These are phyloP conservation scores for Polypterus bichir DNA, from an alignment of 2,113 vertebrate genomes.

Conservation along the genomic window DNA sequence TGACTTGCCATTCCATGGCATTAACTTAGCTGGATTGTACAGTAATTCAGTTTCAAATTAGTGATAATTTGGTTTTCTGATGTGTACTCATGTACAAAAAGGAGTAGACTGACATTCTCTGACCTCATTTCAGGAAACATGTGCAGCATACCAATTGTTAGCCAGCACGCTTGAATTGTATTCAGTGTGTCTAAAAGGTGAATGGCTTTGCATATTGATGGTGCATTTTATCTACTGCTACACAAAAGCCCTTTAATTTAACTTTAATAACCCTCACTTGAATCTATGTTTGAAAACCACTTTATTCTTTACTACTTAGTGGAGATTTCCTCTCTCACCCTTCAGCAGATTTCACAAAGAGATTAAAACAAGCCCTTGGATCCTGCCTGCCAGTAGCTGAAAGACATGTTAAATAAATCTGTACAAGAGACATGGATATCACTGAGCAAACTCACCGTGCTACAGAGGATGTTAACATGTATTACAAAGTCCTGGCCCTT, in stretches of 20 bases:
- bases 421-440: no score
- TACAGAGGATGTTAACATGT: no score
- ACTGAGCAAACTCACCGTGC: no score
- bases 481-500: no score
- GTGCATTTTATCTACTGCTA: background rate
- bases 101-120: background rate
- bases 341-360: background rate
- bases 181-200: background rate
- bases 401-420: background rate
- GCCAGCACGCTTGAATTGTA: background rate
- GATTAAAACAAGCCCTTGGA: background rate
- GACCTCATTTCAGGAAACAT: background rate
- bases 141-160: background rate
- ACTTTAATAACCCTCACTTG: background rate
- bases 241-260: background rate
- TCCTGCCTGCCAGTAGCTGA: background rate
- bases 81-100: background rate
- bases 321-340: background rate
- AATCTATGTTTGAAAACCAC: background rate
- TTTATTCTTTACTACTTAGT: background rate
- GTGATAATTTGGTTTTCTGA: background rate
- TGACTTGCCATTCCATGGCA: background rate
- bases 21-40: background rate
- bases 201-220: background rate
- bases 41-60: background rate